Evolutionary conservation across 1,140 invertebrate genomes (phyloP), one percentile per base, ranked within the genome.

Genomic region (Dreissena rostriformis): DNA sequence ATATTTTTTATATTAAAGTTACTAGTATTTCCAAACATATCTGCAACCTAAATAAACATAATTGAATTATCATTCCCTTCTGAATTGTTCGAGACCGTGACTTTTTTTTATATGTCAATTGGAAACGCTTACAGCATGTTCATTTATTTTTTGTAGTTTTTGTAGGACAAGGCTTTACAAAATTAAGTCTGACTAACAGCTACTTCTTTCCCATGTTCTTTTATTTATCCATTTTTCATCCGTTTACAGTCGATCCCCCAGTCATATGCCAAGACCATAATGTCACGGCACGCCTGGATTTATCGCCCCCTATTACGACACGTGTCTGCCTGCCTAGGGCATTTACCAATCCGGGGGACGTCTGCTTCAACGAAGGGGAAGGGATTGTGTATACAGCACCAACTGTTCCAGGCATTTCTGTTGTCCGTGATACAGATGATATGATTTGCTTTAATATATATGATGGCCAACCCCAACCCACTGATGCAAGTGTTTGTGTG

Each of bases 291-390:
- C 17, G 57, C 17, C 57, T 61, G 57, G 57, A 61, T 61, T 61
- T 61, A 61, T n/a, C 17, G 17, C 57, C 57, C 22, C 57, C 57
- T 61, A 39, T 8, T 2, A 61, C 2, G 57, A 68, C 15, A 1
- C 52, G 39, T 17, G 68, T 26, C 0, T 81, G 79, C 71, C 12
- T 81, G 28, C 55, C 29, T 6, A 73, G 65, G 26, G 52, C 11
- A 10, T 24, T 49, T 22, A n/a, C 70, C 22, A 73, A 24, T 4
- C 24, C 24, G 14, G 52, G 12, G 15, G 26, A 65, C n/a, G 5
- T 66, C 10, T 81, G 79, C 67, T 53, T 63, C 70, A 71, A 81
- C 39, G 53, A 53, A 49, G 70, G 65, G 17, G 79, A 73, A 51
- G 70, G 28, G 39, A 73, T 73, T 28, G 19, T 22, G 22, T 81